phyloP scores from a whole-genome alignment of 1,140 invertebrate species.

The Pachypeltis micranthus region DNA sequence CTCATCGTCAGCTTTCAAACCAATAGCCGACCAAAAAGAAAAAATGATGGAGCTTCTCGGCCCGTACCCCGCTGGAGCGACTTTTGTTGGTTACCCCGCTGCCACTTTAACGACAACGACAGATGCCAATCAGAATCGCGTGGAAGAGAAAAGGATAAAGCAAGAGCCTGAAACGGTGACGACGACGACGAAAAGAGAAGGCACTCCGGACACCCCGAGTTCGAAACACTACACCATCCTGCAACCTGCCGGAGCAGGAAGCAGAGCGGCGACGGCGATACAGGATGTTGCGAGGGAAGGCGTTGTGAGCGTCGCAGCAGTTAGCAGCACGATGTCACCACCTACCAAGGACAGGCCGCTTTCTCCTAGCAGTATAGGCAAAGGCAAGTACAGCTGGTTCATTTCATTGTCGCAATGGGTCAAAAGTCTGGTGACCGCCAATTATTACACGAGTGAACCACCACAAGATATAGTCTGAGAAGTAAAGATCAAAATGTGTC shows the following conservation, averaged over 20 bases:
- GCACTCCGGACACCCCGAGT: conserved; percentile 39
- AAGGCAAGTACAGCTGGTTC: conserved; percentile 46
- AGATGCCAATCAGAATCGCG: conserved; percentile 27
- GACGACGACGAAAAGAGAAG: conserved; percentile 26
- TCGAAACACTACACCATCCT: conserved; percentile 68
- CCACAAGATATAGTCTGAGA: too few relatives aligned
- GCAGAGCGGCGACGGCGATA: conserved; percentile 60
- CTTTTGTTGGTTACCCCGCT: conserved; percentile 49
- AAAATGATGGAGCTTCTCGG: conserved; percentile 35
- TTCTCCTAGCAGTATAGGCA: conserved; percentile 57
- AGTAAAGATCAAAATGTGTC: too few relatives aligned
- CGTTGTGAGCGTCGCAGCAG: conserved; percentile 49
- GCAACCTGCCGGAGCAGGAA: conserved; percentile 62
- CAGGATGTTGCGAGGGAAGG: conserved; percentile 58
- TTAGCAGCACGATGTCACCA: conserved; percentile 38
- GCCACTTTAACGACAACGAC: conserved; percentile 33
- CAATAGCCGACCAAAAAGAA: conserved; percentile 39
- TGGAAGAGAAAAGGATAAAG: conserved; percentile 33
- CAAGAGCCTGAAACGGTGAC: conserved; percentile 24
- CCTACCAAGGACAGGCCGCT: conserved; percentile 31
- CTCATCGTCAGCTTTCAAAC: conserved; percentile 56
- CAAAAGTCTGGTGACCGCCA: too few relatives aligned
- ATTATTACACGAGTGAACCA: too few relatives aligned
- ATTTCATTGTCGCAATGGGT: background rate
- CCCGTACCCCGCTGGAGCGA: conserved; percentile 47